phyloP scores from a whole-genome alignment of 2,797 vertebrate species.

The Pseudocheirus occidentalis region DNA sequence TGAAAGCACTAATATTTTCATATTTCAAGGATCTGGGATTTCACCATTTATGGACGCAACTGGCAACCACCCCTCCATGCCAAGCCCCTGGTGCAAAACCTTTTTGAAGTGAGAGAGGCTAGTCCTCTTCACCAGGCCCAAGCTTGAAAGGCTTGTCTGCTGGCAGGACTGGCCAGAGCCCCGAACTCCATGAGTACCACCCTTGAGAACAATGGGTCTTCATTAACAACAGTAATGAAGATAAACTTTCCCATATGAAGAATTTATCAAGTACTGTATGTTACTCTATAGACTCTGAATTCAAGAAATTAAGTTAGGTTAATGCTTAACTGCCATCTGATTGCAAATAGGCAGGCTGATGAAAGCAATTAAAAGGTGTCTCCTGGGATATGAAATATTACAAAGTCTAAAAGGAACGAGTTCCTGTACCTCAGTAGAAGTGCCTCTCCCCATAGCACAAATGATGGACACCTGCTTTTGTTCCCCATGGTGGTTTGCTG shows the following conservation, averaged over 20 bases:
- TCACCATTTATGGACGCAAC: not conserved
- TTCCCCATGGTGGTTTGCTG: not conserved
- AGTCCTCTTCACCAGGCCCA: not conserved
- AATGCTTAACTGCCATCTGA: not conserved
- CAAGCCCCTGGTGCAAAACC: not conserved
- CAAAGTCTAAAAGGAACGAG: not conserved
- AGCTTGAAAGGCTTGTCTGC: not conserved
- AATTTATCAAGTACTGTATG: not conserved
- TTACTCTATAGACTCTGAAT: not conserved
- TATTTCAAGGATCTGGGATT: not conserved
- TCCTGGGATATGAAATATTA: not conserved
- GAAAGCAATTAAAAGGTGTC: not conserved
- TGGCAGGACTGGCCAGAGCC: not conserved
- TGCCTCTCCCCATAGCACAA: not conserved
- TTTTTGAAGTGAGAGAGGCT: not conserved
- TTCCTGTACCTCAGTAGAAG: constrained; percentile 19
- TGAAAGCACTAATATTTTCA: not conserved
- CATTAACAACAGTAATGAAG: not conserved
- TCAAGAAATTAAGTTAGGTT: not conserved
- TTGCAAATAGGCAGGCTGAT: not conserved
- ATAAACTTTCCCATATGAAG: not conserved
- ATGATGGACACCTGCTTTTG: constrained; percentile 12
- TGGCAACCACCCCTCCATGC: not conserved
- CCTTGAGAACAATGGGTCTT: not conserved
- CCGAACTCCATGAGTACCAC: not conserved